Evolutionary conservation across 1,140 invertebrate genomes (phyloP), one percentile per base, ranked within the genome.

Genomic region (Zaprionus vittiger): DNA sequence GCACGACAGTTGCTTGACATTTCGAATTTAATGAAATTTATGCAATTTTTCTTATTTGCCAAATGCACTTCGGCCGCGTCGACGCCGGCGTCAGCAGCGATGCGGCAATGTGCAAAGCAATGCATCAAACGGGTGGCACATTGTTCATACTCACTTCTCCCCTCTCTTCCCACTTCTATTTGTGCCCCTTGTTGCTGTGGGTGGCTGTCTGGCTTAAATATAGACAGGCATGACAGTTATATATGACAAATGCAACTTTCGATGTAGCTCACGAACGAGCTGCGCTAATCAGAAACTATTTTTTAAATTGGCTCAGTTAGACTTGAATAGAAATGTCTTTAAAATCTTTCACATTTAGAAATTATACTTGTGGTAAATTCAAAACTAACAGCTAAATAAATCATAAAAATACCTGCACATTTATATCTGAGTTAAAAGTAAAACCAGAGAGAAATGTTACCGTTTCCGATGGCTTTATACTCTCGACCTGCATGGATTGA

Each of bases 31-130:
- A 91, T 91, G 87, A 91, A 91, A 91, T 91, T 91, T 91, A 91
- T 91, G 87, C 89, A 91, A 89, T 91, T 89, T 91, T 82, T 91
- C 86, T 90, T 90, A 90, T 89, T 89, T 89, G 84, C 85, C 85
- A 89, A 89, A 89, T 91, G 85, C 85, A 86, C 82, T 90, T 89
- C 70, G 83, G 68, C 61, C 71, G 81, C 64, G 67, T 71, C 78
- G 80, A 54, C 41, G 63, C 20, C 63, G 15, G 5, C 52, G 57
- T 14, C 84, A 68, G 73, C 81, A 83, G 71, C 56, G 64, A 85
- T 81, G 87, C 85, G 84, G 73, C 84, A 87, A 87, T 83, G 80
- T 81, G 71, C 81, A 77, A 74, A 57, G 75, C 75, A 87, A 87
- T 87, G 84, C 84, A 87, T 89, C 85, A 90, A 91, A 70, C 70